Percentiles rank a stretch among this genome's conserved stretches.
Evolutionary conservation across 2,888 invertebrate species (phyloP).

Genomic region (Nomada ruficornis): DNA sequence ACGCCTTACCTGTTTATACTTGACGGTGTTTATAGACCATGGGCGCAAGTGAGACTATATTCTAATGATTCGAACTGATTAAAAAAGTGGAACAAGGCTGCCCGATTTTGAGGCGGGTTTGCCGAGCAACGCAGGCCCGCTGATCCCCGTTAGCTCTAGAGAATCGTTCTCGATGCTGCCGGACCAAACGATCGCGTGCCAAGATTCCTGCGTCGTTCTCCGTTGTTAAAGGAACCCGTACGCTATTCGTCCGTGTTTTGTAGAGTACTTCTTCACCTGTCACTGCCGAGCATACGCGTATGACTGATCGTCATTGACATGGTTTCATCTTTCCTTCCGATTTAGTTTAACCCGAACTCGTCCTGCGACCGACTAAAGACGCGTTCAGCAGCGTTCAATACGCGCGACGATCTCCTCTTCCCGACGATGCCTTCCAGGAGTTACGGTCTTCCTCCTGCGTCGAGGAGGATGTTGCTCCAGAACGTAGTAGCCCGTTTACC

Average conservation of each 20-base stretch:
- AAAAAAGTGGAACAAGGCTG: slow-evolving; percentile 8
- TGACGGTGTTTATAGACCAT: background rate
- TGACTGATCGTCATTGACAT: slow-evolving; percentile 9
- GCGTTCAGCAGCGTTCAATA: background rate
- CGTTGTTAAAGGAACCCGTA: slow-evolving; percentile 47
- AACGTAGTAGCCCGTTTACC: background rate
- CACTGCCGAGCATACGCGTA: slow-evolving; percentile 21
- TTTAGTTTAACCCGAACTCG: slow-evolving; percentile 10
- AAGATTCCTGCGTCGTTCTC: slow-evolving; percentile 46
- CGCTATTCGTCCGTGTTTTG: slow-evolving; percentile 56
- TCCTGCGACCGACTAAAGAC: slow-evolving; percentile 19
- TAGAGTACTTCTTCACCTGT: slow-evolving; percentile 37
- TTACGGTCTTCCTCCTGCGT: background rate
- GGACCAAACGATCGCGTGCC: slow-evolving; percentile 21
- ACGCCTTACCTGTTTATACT: slow-evolving; percentile 5
- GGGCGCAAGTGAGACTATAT: background rate
- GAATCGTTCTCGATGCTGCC: slow-evolving; percentile 37
- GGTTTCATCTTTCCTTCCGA: slow-evolving; percentile 1
- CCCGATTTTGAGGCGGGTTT: background rate
- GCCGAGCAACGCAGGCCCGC: slow-evolving; percentile 17
- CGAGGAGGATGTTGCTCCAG: background rate
- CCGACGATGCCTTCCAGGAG: slow-evolving; percentile 24
- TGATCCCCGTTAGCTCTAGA: slow-evolving; percentile 19
- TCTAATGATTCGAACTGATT: slow-evolving; percentile 12
- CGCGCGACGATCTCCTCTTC: slow-evolving; percentile 22